phyloP scores from a whole-genome alignment of 2,888 invertebrate genomes.

The Scaptomyza caliginosa region DNA sequence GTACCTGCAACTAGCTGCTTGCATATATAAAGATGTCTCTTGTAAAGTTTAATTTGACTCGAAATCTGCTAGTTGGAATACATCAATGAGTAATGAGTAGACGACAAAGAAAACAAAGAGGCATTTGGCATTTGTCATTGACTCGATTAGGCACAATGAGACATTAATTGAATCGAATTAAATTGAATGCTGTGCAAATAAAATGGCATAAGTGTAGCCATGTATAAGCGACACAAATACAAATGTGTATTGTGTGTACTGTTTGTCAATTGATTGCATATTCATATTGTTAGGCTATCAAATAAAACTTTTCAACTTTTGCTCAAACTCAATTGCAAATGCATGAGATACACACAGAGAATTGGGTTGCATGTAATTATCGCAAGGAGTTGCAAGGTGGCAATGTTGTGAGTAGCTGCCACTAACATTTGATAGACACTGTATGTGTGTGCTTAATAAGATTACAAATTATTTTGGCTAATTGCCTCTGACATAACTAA shows the following conservation, averaged over 20 bases:
- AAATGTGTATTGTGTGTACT: constrained; percentile 23
- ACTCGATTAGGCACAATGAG: neutral
- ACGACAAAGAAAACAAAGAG: no score
- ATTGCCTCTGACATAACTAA: constrained; percentile 78
- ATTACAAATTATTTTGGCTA: constrained; percentile 78
- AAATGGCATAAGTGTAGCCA: constrained; percentile 8
- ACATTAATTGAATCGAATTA: constrained; percentile 14
- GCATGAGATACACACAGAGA: constrained; percentile 20
- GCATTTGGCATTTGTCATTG: neutral
- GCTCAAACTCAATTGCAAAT: constrained; percentile 6
- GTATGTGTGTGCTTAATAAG: constrained; percentile 56
- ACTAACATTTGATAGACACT: constrained; percentile 43
- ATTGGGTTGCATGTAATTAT: constrained; percentile 65
- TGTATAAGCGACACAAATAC: constrained; percentile 38
- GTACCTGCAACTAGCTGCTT: no score
- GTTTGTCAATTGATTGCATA: constrained; percentile 65
- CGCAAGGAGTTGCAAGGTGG: constrained; percentile 8
- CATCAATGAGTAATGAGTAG: no score
- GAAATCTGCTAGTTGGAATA: no score
- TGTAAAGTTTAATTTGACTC: no score
- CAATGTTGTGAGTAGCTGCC: constrained; percentile 19
- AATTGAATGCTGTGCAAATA: constrained; percentile 31
- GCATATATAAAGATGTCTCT: no score
- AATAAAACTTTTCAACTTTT: constrained; percentile 48
- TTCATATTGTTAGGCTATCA: constrained; percentile 50